A percentile compares a stretch with the other conserved stretches of the same genome.
Conservation (phyloP, 2,797 vertebrate species). For the Prunella strophiata region DNA sequence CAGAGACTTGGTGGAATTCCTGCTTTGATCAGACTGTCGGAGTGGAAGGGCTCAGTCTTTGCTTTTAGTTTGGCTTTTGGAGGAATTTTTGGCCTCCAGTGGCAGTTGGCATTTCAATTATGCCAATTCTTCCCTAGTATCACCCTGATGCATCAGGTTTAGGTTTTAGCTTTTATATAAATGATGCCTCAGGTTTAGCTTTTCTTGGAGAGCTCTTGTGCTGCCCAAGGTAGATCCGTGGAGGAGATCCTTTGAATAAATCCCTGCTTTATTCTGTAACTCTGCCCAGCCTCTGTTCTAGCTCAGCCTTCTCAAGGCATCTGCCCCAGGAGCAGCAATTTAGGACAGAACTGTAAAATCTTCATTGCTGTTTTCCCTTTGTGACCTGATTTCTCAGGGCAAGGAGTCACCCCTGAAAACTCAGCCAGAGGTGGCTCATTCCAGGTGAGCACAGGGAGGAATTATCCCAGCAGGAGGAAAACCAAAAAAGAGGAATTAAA, state of each 20-base stretch:
- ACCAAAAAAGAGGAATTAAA: neutral
- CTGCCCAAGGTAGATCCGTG: too few relatives aligned
- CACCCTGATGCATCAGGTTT: too few relatives aligned
- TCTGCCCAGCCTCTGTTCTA: too few relatives aligned
- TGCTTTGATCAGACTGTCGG: neutral
- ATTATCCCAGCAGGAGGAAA: neutral
- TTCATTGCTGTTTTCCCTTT: accelerated
- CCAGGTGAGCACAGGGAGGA: neutral
- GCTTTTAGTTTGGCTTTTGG: neutral
- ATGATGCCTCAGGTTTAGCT: too few relatives aligned
- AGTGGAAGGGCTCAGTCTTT: neutral
- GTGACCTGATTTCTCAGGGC: neutral
- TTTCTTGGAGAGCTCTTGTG: too few relatives aligned
- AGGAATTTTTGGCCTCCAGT: neutral
- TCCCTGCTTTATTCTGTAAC: too few relatives aligned
- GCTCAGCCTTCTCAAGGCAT: too few relatives aligned
- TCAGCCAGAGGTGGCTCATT: neutral
- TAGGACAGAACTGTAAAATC: neutral
- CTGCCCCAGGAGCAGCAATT: neutral
- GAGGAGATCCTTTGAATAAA: too few relatives aligned
- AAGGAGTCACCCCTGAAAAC: neutral
- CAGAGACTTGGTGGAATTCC: constrained; percentile 23
- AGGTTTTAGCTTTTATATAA: too few relatives aligned
- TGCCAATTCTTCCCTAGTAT: neutral
- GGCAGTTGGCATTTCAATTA: neutral